phyloP scores from a whole-genome alignment of 2,113 vertebrate genomes.

The Corynorhinus townsendii region DNA sequence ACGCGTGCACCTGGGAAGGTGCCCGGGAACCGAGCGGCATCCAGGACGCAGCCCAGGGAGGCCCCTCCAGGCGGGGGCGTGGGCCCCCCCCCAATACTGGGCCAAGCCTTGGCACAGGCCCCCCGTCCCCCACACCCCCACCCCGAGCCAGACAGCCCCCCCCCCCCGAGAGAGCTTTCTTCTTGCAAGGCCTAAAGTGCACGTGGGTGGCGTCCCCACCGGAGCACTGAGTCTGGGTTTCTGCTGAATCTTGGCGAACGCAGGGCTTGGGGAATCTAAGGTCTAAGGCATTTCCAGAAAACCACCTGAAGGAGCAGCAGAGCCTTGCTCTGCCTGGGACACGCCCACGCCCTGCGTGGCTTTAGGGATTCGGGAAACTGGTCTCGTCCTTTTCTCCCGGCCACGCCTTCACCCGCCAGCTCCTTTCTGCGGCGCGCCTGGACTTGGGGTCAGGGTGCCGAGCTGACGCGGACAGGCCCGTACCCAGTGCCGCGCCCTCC shows the following conservation, averaged over 20 bases:
- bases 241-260: no score
- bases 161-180: no score
- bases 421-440: neutral
- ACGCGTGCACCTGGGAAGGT: neutral
- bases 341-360: rapidly evolving
- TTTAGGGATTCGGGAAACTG: neutral
- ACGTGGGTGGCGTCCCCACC: no score
- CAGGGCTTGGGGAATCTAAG: no score
- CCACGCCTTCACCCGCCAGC: rapidly evolving
- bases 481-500: rapidly evolving
- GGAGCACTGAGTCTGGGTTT: no score
- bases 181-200: no score
- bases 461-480: neutral
- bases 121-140: no score
- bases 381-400: no score
- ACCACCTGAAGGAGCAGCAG: neutral
- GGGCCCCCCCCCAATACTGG: no score
- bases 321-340: neutral
- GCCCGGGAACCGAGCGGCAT: rapidly evolving
- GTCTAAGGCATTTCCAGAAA: neutral
- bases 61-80: neutral
- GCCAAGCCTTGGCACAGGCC: no score
- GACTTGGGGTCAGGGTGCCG: no score
- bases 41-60: rapidly evolving
- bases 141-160: neutral